Percentiles rank a stretch among this genome's conserved stretches.
Evolutionary conservation across 2,888 invertebrate genomes (phyloP).

Genomic region (Scaptomyza reducta): DNA sequence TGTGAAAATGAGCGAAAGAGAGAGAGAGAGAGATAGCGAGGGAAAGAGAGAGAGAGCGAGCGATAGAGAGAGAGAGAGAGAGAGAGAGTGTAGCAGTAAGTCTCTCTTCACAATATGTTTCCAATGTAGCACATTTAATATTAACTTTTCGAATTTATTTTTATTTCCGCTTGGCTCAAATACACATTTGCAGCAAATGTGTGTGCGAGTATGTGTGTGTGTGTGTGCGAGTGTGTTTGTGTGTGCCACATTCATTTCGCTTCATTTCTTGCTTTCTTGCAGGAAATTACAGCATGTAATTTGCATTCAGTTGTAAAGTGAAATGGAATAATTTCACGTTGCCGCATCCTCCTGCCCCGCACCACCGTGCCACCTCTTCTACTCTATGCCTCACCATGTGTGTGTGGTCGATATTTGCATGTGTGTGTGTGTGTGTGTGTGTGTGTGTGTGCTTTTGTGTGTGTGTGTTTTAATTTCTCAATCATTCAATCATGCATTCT

Average conservation of each 20-base stretch:
- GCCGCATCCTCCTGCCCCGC: slow-evolving; percentile 48
- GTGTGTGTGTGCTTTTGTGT: slow-evolving; percentile 34
- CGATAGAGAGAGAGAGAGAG: background rate
- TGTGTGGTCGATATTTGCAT: slow-evolving; percentile 2
- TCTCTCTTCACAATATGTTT: slow-evolving; percentile 68
- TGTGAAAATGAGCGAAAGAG: slow-evolving; percentile 4
- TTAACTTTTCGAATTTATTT: slow-evolving; percentile 78
- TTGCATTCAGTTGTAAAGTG: slow-evolving; percentile 79
- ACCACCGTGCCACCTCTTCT: slow-evolving; percentile 9
- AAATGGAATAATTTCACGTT: slow-evolving; percentile 78
- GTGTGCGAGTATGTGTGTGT: slow-evolving; percentile 12
- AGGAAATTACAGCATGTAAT: slow-evolving; percentile 78
- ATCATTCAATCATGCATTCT: slow-evolving; percentile 77
- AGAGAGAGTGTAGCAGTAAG: background rate
- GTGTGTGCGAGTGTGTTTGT: slow-evolving; percentile 37
- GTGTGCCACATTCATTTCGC: slow-evolving; percentile 76
- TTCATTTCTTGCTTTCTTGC: slow-evolving; percentile 78
- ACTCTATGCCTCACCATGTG: slow-evolving; percentile 1
- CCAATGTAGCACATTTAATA: slow-evolving; percentile 78
- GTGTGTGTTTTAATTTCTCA: slow-evolving; percentile 74
- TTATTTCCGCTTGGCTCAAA: slow-evolving; percentile 72
- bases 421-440: slow-evolving; percentile 49
- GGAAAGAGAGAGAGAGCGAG: background rate
- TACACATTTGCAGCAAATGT: slow-evolving; percentile 62
- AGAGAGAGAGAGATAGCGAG: background rate